Conservation (phyloP, 2,888 invertebrate species). For the Drosophila merina region DNA sequence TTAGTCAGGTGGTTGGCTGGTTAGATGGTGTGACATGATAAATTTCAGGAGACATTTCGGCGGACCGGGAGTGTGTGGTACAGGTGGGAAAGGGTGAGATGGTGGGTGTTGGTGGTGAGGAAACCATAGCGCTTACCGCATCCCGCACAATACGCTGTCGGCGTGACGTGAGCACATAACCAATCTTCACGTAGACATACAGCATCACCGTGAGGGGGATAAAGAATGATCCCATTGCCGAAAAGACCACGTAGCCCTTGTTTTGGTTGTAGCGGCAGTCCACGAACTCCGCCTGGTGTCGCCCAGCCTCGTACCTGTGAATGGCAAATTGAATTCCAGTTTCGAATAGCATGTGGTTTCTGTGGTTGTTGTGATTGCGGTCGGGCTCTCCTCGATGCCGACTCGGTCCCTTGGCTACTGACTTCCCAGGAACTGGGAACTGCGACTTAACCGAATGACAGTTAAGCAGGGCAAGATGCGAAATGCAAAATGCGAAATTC, state of each 20-base stretch:
- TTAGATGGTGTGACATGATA: slow-evolving; percentile 38
- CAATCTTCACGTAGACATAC: slow-evolving; percentile 96
- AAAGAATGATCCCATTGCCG: slow-evolving; percentile 98
- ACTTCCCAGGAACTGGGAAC: neutral
- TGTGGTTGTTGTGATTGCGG: slow-evolving; percentile 27
- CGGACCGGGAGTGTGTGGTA: neutral
- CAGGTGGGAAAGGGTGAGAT: neutral
- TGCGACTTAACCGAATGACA: slow-evolving; percentile 3
- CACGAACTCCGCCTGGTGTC: slow-evolving; percentile 86
- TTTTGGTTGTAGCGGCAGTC: slow-evolving; percentile 95
- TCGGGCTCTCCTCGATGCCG: neutral
- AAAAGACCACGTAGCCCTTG: slow-evolving; percentile 97
- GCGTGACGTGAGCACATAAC: slow-evolving; percentile 91
- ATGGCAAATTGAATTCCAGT: slow-evolving; percentile 36
- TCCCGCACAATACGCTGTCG: slow-evolving; percentile 89
- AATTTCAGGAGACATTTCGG: slow-evolving; percentile 22
- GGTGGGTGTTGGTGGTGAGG: neutral
- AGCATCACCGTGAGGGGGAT: slow-evolving; percentile 97
- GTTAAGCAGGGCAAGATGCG: slow-evolving; percentile 33
- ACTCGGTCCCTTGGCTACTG: slow-evolving; percentile 9
- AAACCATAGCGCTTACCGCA: slow-evolving; percentile 82
- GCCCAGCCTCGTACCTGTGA: slow-evolving; percentile 89
- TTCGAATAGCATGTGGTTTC: slow-evolving; percentile 27
- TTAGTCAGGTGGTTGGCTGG: slow-evolving; percentile 16
- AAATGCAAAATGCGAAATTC: slow-evolving; percentile 34